Conservation (phyloP, 30 jellyfish, hydroid and myxozoan genomes). For the Nemopilema nomurai region DNA sequence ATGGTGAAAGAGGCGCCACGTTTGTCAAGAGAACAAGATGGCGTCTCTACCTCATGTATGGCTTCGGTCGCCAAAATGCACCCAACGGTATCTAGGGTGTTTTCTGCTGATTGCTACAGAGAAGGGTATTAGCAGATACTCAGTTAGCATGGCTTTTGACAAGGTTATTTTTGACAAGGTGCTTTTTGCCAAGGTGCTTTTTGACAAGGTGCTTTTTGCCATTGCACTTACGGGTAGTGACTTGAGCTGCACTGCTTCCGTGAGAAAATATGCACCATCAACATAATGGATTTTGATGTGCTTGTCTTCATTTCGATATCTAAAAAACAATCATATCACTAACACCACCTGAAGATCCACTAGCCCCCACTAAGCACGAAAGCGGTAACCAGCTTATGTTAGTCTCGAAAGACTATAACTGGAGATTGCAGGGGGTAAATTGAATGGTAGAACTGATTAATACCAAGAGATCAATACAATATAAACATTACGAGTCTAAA, state of each 20-base stretch:
- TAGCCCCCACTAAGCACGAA: neutral
- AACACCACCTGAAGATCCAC: neutral
- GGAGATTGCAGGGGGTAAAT: too few relatives aligned
- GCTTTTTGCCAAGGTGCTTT: neutral
- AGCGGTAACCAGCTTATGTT: too few relatives aligned
- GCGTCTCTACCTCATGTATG: too few relatives aligned
- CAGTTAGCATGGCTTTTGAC: neutral
- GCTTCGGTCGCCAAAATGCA: too few relatives aligned
- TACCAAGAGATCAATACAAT: too few relatives aligned
- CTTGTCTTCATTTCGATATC: conserved; percentile 69
- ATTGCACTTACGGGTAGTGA: conserved; percentile 53
- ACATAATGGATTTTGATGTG: conserved; percentile 66
- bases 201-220: neutral
- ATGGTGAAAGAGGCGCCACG: too few relatives aligned
- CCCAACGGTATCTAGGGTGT: too few relatives aligned
- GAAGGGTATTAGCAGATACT: neutral
- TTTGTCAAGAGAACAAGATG: too few relatives aligned
- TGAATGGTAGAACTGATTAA: too few relatives aligned
- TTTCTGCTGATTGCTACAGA: too few relatives aligned
- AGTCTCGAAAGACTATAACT: too few relatives aligned
- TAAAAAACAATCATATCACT: neutral
- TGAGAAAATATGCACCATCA: conserved; percentile 35
- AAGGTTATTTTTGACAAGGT: neutral
- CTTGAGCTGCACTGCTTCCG: conserved; percentile 75
- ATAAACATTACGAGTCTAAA: too few relatives aligned